Evolutionary conservation across 2,888 invertebrate genomes (phyloP), one percentile per base, ranked within the genome.

Genomic region (Harpalus rufipes): DNA sequence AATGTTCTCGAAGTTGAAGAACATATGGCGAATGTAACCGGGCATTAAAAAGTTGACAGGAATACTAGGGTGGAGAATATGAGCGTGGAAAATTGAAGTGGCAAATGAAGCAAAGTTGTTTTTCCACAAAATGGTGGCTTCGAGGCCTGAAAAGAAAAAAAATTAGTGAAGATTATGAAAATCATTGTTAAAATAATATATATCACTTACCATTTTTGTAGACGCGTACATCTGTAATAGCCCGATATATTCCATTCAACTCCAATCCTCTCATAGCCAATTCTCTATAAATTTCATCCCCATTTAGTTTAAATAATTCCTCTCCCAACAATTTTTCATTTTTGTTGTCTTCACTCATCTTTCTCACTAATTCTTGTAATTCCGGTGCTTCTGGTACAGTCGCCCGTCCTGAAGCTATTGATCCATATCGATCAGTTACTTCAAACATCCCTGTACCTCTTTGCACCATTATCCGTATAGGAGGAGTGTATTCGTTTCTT

Each of bases 401-500:
- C 2, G 18, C 44, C 51, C 84, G 81, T 8, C 89, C 96, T 0
- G 95, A 95, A 0, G 95, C 95, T 32, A 96, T 93, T 0, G 95
- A 93, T 0, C 93, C 93, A 3, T 94, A 94, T 2, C 94, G 94
- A 6, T 90, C 89, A 7, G 89, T 87, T 59, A 91, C 88, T 88
- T 91, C 91, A 86, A 91, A 91, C 63, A 89, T 88, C 4, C 91
- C 91, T 86, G 89, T 90, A 21, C 91, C 91, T 83, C 89, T 90
- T 85, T 91, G 91, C 0, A 91, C 88, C 90, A 91, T 90, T 3
- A 89, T 89, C 81, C 90, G 90, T 32, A 91, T 86, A 4, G 92
- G 90, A 5, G 59, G 58, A 2, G 41, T 14, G 25, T 83, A 51
- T 65, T 32, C 39, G 0, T 14, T 86, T 18, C 44, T 39, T 78